Percentiles rank a stretch among this genome's conserved stretches.
Evolutionary conservation across 2,797 vertebrate genomes (phyloP).

Genomic region (Anableps anableps): DNA sequence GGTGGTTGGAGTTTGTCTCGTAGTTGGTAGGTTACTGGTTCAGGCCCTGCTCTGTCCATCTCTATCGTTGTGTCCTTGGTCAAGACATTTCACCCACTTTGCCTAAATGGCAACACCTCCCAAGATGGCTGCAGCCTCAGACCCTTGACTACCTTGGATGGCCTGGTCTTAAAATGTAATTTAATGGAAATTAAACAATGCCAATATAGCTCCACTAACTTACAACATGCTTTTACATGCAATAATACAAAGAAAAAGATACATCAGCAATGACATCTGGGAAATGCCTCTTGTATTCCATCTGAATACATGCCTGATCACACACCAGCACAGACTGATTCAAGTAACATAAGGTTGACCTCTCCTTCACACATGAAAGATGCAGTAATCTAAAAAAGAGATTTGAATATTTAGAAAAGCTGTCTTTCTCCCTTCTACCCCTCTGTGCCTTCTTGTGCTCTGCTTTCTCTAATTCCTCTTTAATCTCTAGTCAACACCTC

Average conservation of each 20-base stretch:
- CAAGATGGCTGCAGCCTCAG: no score
- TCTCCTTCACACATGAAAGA: conserved; percentile 62
- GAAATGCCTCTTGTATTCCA: conserved; percentile 25
- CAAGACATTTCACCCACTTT: no score
- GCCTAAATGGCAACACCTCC: no score
- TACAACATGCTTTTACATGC: conserved; percentile 18
- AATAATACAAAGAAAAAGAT: conserved; percentile 21
- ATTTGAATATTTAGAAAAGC: conserved; percentile 71
- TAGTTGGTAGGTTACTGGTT: no score
- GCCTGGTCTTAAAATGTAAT: no score
- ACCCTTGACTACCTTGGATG: no score
- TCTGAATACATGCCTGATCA: conserved; percentile 20
- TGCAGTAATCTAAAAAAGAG: conserved; percentile 63
- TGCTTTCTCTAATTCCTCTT: conserved; percentile 65
- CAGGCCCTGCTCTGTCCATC: no score
- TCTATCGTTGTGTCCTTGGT: no score
- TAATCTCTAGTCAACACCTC: conserved; percentile 78
- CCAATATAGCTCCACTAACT: conserved; percentile 16
- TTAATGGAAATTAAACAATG: conserved; percentile 23
- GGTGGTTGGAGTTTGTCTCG: no score
- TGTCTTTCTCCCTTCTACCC: conserved; percentile 11
- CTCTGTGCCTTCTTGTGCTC: conserved; percentile 43
- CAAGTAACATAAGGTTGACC: conserved; percentile 33
- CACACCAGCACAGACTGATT: conserved; percentile 4
- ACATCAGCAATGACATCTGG: conserved; percentile 25